Percentiles rank a stretch among this genome's conserved stretches.
phyloP scores from a whole-genome alignment of 2,113 vertebrate species.

The Labrus mixtus region DNA sequence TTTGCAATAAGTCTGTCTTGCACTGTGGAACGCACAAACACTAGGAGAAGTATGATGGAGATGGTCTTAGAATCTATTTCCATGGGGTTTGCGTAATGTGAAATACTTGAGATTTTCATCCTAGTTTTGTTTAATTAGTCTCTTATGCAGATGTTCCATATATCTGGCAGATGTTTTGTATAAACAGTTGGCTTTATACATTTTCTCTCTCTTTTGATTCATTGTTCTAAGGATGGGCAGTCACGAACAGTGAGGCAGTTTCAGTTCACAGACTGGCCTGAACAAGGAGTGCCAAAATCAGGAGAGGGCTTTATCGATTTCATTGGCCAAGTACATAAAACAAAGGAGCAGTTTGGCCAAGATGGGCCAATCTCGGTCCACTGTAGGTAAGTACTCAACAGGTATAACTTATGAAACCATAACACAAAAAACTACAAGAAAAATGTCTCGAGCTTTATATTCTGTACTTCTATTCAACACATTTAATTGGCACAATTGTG shows the following conservation, averaged over 20 bases:
- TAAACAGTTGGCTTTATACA: background rate
- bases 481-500: background rate
- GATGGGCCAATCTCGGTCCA: conserved; percentile 99
- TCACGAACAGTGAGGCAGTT: conserved; percentile 98
- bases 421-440: background rate
- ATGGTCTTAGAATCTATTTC: conserved; percentile 1
- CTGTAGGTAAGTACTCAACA: conserved; percentile 89
- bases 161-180: background rate
- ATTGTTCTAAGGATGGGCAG: conserved; percentile 91
- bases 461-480: background rate
- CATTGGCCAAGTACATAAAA: conserved; percentile 99
- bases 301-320: conserved; percentile 99
- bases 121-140: background rate
- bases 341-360: conserved; percentile 99
- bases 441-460: no score
- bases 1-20: background rate
- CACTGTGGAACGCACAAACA: conserved; percentile 16
- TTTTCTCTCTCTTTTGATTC: background rate
- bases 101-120: conserved; percentile 2
- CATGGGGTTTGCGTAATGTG: background rate
- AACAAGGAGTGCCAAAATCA: conserved; percentile 99
- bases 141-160: no score
- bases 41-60: background rate
- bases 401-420: background rate
- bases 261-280: conserved; percentile 99